phyloP scores from a whole-genome alignment of 2,888 invertebrate genomes.

The Apomyelois bistriatella region DNA sequence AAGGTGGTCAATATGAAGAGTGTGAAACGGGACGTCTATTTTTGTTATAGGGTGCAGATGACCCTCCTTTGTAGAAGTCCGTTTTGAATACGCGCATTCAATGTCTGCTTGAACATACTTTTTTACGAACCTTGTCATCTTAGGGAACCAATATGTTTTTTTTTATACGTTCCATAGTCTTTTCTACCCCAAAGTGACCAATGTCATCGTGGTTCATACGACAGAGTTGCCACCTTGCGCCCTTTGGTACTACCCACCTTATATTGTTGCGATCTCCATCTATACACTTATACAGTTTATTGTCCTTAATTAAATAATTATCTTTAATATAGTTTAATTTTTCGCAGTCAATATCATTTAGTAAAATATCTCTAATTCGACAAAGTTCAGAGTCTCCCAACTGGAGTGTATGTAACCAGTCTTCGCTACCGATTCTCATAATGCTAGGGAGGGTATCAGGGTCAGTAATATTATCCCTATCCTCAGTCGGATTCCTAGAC shows the following conservation, averaged over 20 bases:
- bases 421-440: constrained; percentile 14
- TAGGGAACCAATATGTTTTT: constrained; percentile 50
- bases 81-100: constrained; percentile 36
- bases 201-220: constrained; percentile 40
- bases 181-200: constrained; percentile 22
- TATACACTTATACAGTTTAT: constrained; percentile 19
- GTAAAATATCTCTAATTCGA: constrained; percentile 18
- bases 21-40: constrained; percentile 34
- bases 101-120: constrained; percentile 34
- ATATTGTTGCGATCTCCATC: constrained; percentile 17
- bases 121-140: constrained; percentile 7
- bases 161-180: constrained; percentile 22
- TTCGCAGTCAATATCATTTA: constrained; percentile 15
- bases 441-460: constrained; percentile 6
- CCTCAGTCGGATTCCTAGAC: constrained; percentile 6
- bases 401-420: constrained; percentile 20
- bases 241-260: constrained; percentile 39
- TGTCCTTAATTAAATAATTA: constrained; percentile 22
- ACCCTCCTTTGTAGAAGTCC: constrained; percentile 35
- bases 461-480: neutral
- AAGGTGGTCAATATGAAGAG: no score
- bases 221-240: constrained; percentile 32
- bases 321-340: constrained; percentile 15
- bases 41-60: constrained; percentile 45
- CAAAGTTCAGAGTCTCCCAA: constrained; percentile 19